Percentiles rank a stretch among this genome's conserved stretches.
These are phyloP conservation scores for Enteromius afrohamiltoni DNA, from an alignment of 2,797 vertebrate genomes.

Conservation along the genomic window DNA sequence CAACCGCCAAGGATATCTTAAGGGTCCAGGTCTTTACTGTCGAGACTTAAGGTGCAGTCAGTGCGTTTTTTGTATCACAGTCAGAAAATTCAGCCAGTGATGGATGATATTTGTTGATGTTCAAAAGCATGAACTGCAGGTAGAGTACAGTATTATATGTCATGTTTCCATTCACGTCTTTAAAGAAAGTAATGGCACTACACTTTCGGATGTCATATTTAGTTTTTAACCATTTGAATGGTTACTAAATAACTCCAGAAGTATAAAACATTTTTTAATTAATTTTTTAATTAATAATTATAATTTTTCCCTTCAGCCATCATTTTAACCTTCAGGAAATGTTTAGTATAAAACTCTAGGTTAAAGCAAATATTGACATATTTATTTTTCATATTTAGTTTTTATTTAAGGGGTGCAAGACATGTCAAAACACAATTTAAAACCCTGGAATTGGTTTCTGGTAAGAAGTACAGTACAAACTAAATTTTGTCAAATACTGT, in stretches of 20 bases:
- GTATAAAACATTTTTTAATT: not conserved
- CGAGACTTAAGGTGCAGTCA: not conserved
- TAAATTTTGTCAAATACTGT: not conserved
- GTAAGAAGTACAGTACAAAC: not conserved
- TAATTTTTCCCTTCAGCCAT: too few species aligned
- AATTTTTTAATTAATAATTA: too few species aligned
- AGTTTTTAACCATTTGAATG: not conserved
- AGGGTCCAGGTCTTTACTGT: constrained; percentile 32
- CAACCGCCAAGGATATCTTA: constrained; percentile 15
- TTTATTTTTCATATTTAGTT: not conserved
- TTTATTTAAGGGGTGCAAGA: not conserved
- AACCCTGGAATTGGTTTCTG: not conserved
- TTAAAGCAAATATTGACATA: not conserved
- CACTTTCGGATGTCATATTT: not conserved
- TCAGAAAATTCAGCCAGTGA: not conserved
- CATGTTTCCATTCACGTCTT: not conserved
- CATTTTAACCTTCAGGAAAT: not conserved
- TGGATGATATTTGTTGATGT: constrained; percentile 25
- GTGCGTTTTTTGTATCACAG: not conserved
- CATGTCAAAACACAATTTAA: not conserved
- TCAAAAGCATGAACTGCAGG: constrained; percentile 7
- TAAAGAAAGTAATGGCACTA: not conserved
- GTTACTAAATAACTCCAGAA: not conserved
- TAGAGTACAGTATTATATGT: not conserved
- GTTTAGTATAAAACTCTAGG: not conserved